Evolutionary conservation across 1,140 invertebrate genomes (phyloP), one percentile per base, ranked within the genome.

Genomic region (Aethina tumida): DNA sequence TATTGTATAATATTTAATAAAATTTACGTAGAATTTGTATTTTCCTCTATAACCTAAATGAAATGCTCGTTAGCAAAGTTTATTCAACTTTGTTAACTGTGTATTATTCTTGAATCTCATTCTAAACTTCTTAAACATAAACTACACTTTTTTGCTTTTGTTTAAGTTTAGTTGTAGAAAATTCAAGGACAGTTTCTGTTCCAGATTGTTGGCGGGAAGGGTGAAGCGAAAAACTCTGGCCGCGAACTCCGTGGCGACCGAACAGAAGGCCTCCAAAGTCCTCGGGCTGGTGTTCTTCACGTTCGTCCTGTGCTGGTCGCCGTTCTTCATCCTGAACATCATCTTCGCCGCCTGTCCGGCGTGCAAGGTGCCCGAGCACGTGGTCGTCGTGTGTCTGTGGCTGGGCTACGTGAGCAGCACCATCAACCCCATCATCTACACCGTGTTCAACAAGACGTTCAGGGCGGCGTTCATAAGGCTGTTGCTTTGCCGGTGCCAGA

Each of bases 281-380:
- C 66, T 92, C 1, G 87, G 87, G 1, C 63, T 92, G 2, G 86
- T 93, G 0, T 93, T 93, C 63, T 85, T 87, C 62, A 86, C 84
- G 0, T 93, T 93, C 58, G 87, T 92, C 8, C 64, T 90, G 3
- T 89, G 87, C 55, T 93, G 89, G 89, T 74, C 84, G 2, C 88
- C 89, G 1, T 93, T 93, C 62, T 93, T 93, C 62, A 66, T 86
- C 15, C 66, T 88, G 24, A 92, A 93, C 63, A 81, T 90, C 9
- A 59, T 87, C 6, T 83, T 84, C 45, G 83, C 81, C 4, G 71
- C 79, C 1, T 86, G 82, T 53, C 78, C 79, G 0, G 67, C 68
- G 26, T 82, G 80, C 53, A 59, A 72, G 29, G 79, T 85, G 10
- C 77, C 80, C 17, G 73, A 70, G 9, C 73, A 77, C 50, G 71